These are phyloP conservation scores for Strix uralensis DNA, from an alignment of 2,113 vertebrate genomes.

Conservation along the genomic window DNA sequence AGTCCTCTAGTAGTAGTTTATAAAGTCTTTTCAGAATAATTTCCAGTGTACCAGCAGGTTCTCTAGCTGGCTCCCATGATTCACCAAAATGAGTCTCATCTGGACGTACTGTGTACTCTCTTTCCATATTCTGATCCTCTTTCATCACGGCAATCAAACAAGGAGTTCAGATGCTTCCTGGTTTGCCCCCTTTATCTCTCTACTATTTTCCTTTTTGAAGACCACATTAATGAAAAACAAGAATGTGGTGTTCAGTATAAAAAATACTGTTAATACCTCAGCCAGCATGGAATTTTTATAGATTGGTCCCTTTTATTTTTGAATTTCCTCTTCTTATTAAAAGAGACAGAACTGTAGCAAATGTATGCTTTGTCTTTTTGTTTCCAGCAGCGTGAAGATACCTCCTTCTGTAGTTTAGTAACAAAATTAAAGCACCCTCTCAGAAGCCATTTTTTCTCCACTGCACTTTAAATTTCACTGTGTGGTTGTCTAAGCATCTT, in stretches of 20 bases:
- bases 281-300: neutral
- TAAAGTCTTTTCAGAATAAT: neutral
- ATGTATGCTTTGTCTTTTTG: neutral
- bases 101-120: constrained; percentile 35
- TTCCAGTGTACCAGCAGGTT: neutral
- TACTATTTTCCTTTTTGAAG: neutral
- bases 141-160: constrained; percentile 22
- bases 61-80: neutral
- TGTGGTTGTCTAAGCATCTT: neutral
- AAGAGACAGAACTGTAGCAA: neutral
- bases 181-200: neutral
- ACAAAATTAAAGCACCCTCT: neutral
- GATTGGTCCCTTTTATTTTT: neutral
- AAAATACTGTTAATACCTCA: neutral
- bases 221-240: constrained; percentile 20
- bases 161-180: neutral
- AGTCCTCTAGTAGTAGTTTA: neutral
- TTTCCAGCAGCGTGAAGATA: neutral
- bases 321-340: neutral
- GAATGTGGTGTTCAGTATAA: neutral
- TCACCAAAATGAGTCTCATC: constrained; percentile 11
- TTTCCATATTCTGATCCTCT: constrained; percentile 14
- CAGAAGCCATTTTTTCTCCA: neutral
- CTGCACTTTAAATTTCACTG: neutral
- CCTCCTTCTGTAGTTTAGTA: neutral